A percentile compares a stretch with the other conserved stretches of the same genome.
Evolutionary conservation across 2,888 invertebrate genomes (phyloP).

Genomic region (Stenurella melanura): DNA sequence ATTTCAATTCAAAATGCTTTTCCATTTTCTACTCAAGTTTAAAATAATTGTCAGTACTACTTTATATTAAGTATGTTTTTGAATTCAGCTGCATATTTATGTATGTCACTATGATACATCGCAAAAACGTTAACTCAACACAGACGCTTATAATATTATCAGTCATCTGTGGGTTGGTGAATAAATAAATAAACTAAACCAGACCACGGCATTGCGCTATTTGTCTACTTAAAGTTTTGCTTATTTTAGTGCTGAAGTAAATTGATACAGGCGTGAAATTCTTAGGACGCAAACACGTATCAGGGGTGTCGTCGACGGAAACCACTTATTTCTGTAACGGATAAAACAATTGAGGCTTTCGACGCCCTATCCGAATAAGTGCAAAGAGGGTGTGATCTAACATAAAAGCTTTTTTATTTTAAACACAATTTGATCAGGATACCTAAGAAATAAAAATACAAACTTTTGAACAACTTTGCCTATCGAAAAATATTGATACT

Average conservation of each 20-base stretch:
- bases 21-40: too few relatives aligned
- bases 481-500: neutral
- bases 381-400: neutral
- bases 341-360: neutral
- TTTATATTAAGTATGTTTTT: too few relatives aligned
- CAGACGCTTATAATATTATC: neutral
- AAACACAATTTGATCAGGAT: neutral
- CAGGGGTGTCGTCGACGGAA: conserved; percentile 11
- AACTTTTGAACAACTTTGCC: neutral
- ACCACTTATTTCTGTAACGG: conserved; percentile 12
- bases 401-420: neutral
- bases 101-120: neutral
- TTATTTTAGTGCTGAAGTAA: conserved; percentile 31
- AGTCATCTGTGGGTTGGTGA: conserved; percentile 3
- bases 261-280: conserved; percentile 17
- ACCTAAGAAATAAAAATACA: neutral
- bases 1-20: too few relatives aligned
- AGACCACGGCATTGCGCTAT: conserved; percentile 13
- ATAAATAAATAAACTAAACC: conserved; percentile 28
- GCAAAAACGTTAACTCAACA: conserved; percentile 1
- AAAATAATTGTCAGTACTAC: too few relatives aligned
- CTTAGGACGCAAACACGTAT: neutral
- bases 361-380: neutral
- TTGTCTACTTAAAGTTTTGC: conserved; percentile 34
- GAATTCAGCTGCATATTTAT: too few relatives aligned